A percentile compares a stretch with the other conserved stretches of the same genome.
Evolutionary conservation across 2,797 vertebrate genomes (phyloP).

Genomic region (Borostomias antarcticus): DNA sequence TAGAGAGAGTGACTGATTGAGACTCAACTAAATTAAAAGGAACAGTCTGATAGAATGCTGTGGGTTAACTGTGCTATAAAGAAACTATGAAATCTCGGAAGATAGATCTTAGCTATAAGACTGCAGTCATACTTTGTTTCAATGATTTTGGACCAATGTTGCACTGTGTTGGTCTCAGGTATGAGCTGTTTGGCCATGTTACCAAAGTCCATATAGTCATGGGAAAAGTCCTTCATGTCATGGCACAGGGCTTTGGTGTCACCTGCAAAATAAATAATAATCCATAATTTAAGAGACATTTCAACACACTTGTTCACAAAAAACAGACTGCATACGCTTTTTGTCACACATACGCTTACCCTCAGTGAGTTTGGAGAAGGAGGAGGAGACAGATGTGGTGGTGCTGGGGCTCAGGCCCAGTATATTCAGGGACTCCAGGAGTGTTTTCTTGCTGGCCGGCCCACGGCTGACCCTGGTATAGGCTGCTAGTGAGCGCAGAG

Average conservation of each 20-base stretch:
- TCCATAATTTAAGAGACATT: background rate
- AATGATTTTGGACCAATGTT: slow-evolving; percentile 85
- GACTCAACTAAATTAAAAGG: background rate
- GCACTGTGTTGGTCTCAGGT: slow-evolving; percentile 79
- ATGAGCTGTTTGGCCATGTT: slow-evolving; percentile 82
- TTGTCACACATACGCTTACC: background rate
- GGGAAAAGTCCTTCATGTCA: slow-evolving; percentile 81
- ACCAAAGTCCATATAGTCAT: slow-evolving; percentile 79
- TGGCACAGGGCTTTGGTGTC: slow-evolving; percentile 78
- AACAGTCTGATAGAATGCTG: background rate
- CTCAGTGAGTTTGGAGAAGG: slow-evolving; percentile 81
- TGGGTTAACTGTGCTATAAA: no score
- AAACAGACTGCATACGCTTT: background rate
- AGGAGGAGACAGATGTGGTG: slow-evolving; percentile 81
- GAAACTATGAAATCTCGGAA: no score
- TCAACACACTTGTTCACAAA: background rate
- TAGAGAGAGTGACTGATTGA: background rate
- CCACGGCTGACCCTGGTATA: slow-evolving; percentile 83
- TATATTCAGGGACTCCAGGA: slow-evolving; percentile 75
- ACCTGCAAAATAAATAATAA: slow-evolving; percentile 52
- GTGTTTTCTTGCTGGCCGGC: slow-evolving; percentile 81
- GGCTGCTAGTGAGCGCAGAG: slow-evolving; percentile 79
- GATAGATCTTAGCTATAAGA: no score
- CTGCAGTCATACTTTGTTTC: slow-evolving; percentile 73
- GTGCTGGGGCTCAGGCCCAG: slow-evolving; percentile 81